Percentiles rank a stretch among this genome's conserved stretches.
Conservation (phyloP, 2,888 invertebrate genomes). For the Himalopsyche japonica region DNA sequence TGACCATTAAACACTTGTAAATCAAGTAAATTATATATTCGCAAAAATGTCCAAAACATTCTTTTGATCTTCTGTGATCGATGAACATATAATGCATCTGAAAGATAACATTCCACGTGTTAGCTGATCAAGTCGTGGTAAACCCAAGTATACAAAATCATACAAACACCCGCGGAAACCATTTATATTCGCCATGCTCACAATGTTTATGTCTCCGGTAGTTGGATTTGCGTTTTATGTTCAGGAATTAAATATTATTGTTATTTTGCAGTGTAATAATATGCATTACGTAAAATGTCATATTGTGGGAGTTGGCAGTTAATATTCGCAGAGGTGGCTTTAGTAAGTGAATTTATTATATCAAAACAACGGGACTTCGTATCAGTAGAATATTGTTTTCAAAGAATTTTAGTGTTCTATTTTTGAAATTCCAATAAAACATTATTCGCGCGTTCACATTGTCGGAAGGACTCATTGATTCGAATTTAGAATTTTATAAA, state of each 20-base stretch:
- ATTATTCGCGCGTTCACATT: too few relatives aligned
- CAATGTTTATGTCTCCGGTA: background rate
- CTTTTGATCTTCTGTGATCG: too few relatives aligned
- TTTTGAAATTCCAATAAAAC: background rate
- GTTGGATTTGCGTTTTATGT: background rate
- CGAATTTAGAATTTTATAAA: too few relatives aligned
- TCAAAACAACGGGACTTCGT: background rate
- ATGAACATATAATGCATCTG: too few relatives aligned
- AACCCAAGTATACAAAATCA: background rate
- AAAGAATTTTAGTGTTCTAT: background rate
- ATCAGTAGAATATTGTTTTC: background rate
- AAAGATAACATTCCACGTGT: background rate
- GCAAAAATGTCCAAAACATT: too few relatives aligned
- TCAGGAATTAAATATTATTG: background rate
- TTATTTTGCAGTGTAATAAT: background rate
- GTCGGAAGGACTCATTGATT: too few relatives aligned
- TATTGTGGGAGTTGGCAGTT: background rate
- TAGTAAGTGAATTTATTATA: background rate
- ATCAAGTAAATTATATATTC: too few relatives aligned
- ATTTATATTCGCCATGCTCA: background rate
- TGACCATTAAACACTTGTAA: too few relatives aligned
- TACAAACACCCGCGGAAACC: background rate
- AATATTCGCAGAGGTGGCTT: background rate
- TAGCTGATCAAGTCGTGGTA: background rate
- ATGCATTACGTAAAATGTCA: background rate